These are phyloP conservation scores for Eurytoma californica DNA, from an alignment of 2,888 invertebrate genomes.

Conservation along the genomic window DNA sequence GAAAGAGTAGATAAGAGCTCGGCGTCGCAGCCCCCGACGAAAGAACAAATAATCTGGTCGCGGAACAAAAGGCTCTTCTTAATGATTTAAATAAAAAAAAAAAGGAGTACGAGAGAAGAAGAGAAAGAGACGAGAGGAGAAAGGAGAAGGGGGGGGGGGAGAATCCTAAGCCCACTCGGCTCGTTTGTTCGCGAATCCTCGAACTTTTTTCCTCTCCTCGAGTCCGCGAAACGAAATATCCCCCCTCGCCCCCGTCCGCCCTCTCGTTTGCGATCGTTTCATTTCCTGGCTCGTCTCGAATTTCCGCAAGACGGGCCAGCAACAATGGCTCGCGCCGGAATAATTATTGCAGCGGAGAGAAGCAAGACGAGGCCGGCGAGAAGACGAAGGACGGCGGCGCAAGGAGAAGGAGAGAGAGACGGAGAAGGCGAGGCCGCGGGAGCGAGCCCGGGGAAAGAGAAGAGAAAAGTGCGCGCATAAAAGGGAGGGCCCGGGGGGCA, in stretches of 20 bases:
- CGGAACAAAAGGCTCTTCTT: constrained; percentile 53
- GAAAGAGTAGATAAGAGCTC: constrained; percentile 50
- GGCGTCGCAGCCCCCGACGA: constrained; percentile 10
- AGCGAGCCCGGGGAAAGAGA: constrained; percentile 7
- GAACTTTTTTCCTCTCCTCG: constrained; percentile 48
- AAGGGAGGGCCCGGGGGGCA: neutral
- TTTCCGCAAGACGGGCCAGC: constrained; percentile 57
- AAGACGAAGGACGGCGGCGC: constrained; percentile 33
- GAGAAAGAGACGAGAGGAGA: neutral
- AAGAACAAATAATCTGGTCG: constrained; percentile 53
- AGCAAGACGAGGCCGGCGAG: constrained; percentile 9
- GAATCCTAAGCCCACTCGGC: constrained; percentile 50
- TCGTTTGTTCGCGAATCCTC: constrained; percentile 56
- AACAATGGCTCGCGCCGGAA: constrained; percentile 56
- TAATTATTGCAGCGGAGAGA: constrained; percentile 52
- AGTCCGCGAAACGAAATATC: constrained; percentile 53
- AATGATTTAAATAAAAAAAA: constrained; percentile 57
- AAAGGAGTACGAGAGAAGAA: constrained; percentile 26
- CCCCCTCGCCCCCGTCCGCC: constrained; percentile 3
- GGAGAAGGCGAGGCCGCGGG: constrained; percentile 2
- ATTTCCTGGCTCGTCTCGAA: constrained; percentile 57
- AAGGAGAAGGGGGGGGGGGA: constrained; percentile 25
- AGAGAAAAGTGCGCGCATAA: neutral
- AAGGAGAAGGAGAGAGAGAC: constrained; percentile 1
- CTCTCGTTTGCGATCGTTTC: constrained; percentile 55